Conservation (phyloP, 2,888 invertebrate species). For the Eupithecia exiguata region DNA sequence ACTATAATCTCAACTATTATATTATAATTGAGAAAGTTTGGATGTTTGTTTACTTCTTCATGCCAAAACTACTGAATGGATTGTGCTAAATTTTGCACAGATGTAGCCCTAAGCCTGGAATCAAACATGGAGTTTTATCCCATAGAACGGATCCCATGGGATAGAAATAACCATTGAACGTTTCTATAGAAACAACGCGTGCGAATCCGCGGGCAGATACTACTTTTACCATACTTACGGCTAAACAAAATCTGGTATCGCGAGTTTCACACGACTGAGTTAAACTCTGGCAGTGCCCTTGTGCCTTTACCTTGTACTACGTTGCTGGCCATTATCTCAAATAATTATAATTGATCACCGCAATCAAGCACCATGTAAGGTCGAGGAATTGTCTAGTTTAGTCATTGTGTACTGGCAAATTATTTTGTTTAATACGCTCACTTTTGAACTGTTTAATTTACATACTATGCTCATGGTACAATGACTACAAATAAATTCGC, state of each 20-base stretch:
- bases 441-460: not conserved
- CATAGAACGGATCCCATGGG: too few relatives aligned
- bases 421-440: not conserved
- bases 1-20: too few relatives aligned
- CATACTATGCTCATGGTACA: not conserved
- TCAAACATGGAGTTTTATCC: too few relatives aligned
- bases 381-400: constrained; percentile 6
- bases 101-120: too few relatives aligned
- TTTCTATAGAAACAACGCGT: too few relatives aligned
- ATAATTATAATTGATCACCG: constrained; percentile 14
- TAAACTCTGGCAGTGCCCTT: constrained; percentile 2
- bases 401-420: not conserved
- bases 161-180: too few relatives aligned
- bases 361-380: constrained; percentile 13
- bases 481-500: not conserved
- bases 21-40: too few relatives aligned
- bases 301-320: not conserved
- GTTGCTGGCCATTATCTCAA: constrained; percentile 11
- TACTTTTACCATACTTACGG: not conserved
- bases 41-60: too few relatives aligned
- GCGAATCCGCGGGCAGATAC: too few relatives aligned
- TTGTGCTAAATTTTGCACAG: too few relatives aligned
- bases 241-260: not conserved
- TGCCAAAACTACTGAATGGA: too few relatives aligned
- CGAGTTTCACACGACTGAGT: not conserved